Percentiles rank a stretch among this genome's conserved stretches.
Evolutionary conservation across 2,113 vertebrate genomes (phyloP).

Genomic region (Oryzias woworae): DNA sequence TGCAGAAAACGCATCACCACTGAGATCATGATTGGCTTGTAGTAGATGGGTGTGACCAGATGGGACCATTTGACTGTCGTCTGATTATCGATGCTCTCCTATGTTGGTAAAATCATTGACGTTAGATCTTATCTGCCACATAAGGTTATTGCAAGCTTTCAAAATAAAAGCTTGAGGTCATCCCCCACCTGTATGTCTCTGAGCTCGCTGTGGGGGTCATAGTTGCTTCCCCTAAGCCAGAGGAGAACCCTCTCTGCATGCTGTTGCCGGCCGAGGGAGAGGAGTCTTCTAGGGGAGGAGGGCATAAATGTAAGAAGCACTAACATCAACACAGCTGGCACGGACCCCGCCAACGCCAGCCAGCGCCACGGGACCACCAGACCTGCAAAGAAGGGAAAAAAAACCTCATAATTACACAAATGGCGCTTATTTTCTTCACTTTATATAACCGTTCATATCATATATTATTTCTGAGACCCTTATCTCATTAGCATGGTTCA

Average conservation of each 20-base stretch:
- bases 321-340: constrained; percentile 83
- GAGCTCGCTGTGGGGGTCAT: constrained; percentile 76
- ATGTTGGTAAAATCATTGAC: not conserved
- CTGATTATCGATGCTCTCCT: constrained; percentile 67
- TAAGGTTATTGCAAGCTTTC: not conserved
- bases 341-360: constrained; percentile 85
- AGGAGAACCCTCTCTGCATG: constrained; percentile 78
- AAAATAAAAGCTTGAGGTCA: not conserved
- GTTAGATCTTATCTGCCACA: no score
- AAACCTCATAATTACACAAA: not conserved
- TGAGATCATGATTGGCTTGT: constrained; percentile 85
- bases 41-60: constrained; percentile 77
- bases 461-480: no score
- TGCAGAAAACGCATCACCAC: constrained; percentile 91
- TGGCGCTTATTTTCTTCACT: no score
- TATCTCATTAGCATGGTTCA: no score
- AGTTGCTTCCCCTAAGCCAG: constrained; percentile 84
- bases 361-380: constrained; percentile 88
- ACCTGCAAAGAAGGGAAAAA: constrained; percentile 64
- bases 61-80: constrained; percentile 74
- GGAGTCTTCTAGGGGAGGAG: constrained; percentile 88
- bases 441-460: no score
- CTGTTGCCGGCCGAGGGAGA: constrained; percentile 77
- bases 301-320: constrained; percentile 89
- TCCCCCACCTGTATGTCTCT: constrained; percentile 72